Conservation (phyloP, 1,140 invertebrate genomes). For the Muscidifurax raptorellus region DNA sequence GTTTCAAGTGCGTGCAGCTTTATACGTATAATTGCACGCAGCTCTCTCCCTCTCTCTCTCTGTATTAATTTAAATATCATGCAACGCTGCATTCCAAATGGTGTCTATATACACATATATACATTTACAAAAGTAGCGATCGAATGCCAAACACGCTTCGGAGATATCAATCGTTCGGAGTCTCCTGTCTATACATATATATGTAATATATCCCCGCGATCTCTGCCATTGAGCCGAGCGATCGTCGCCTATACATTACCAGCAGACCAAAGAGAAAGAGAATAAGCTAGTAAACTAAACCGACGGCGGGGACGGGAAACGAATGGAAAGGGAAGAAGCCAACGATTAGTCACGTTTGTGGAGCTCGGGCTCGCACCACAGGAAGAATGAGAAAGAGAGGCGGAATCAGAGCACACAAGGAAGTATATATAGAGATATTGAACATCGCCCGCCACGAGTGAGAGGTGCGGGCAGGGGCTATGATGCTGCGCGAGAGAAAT, state of each 20-base stretch:
- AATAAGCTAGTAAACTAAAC: not conserved
- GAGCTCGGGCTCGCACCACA: not conserved
- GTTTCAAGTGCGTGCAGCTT: slow-evolving; percentile 4
- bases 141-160: not conserved
- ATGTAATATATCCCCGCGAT: not conserved
- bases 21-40: not conserved
- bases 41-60: no score
- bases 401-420: not conserved
- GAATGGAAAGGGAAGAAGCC: not conserved
- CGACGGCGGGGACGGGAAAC: not conserved
- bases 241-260: not conserved
- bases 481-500: not conserved
- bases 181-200: not conserved
- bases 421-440: not conserved
- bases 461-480: no score
- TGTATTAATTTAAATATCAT: not conserved
- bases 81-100: not conserved
- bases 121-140: not conserved
- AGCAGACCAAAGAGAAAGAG: not conserved
- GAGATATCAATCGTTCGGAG: not conserved
- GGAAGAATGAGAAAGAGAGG: not conserved
- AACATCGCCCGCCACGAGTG: no score
- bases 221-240: not conserved
- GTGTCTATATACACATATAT: not conserved
- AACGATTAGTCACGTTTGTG: slow-evolving; percentile 19